A percentile compares a stretch with the other conserved stretches of the same genome.
phyloP scores from a whole-genome alignment of 2,113 vertebrate genomes.

The Physeter macrocephalus region DNA sequence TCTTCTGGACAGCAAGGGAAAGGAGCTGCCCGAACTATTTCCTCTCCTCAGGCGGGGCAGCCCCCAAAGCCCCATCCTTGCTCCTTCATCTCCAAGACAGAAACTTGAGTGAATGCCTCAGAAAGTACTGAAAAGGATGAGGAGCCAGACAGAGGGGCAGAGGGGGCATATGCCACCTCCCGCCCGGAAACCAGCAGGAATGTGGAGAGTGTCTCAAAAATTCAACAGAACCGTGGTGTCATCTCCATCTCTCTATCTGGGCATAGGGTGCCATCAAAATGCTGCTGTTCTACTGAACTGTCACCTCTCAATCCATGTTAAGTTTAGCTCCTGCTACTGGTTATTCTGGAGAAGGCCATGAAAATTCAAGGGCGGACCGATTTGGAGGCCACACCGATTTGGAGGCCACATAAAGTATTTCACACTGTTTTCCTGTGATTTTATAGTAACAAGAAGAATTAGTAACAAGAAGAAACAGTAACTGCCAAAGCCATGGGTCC shows the following conservation, averaged over 20 bases:
- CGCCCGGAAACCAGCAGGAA: neutral
- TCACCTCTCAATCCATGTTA: neutral
- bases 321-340: neutral
- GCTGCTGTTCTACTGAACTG: neutral
- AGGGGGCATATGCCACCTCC: neutral
- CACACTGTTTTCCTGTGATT: neutral
- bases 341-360: neutral
- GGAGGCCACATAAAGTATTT: neutral
- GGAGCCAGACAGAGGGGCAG: neutral
- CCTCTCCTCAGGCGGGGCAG: neutral
- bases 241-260: neutral
- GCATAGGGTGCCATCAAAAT: neutral
- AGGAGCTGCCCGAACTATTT: neutral
- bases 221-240: fast-evolving
- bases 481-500: neutral
- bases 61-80: neutral
- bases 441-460: neutral
- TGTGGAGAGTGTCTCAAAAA: fast-evolving
- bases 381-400: neutral
- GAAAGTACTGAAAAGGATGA: neutral
- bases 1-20: neutral
- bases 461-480: neutral
- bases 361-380: neutral
- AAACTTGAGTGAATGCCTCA: neutral
- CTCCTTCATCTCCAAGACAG: neutral